Percentiles rank a stretch among this genome's conserved stretches.
Conservation (phyloP, 1,140 invertebrate genomes). For the Melipona quadrifasciata region DNA sequence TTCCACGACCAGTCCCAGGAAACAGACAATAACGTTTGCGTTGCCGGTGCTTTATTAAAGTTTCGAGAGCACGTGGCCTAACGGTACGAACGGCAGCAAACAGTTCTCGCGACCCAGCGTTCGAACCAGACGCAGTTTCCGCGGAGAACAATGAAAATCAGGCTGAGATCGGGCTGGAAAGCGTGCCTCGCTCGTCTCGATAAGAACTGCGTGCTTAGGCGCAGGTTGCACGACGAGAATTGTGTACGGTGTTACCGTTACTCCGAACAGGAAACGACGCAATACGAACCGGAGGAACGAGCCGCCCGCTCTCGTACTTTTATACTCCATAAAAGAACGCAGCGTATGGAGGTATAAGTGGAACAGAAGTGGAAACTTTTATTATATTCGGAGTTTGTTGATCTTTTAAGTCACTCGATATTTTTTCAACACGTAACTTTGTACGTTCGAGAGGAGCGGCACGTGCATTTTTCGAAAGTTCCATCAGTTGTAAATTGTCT, state of each 20-base stretch:
- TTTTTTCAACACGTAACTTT: background rate
- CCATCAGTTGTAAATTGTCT: no score
- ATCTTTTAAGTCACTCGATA: background rate
- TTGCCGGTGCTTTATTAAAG: slow-evolving; percentile 1
- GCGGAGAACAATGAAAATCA: slow-evolving; percentile 55
- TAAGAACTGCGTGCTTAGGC: slow-evolving; percentile 28
- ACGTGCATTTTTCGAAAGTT: no score
- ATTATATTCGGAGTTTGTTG: background rate
- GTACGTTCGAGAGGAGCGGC: no score
- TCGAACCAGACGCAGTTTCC: slow-evolving; percentile 44
- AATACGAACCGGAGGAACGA: slow-evolving; percentile 4
- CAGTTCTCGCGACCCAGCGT: background rate
- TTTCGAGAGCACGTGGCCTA: slow-evolving; percentile 24
- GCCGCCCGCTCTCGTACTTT: background rate
- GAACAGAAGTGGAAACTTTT: background rate
- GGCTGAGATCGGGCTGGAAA: background rate
- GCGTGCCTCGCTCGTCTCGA: slow-evolving; percentile 16
- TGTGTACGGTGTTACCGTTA: slow-evolving; percentile 56
- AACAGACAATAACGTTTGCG: slow-evolving; percentile 13
- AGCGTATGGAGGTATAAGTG: background rate
- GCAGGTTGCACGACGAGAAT: slow-evolving; percentile 18
- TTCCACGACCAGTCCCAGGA: no score
- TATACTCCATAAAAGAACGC: no score
- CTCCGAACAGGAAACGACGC: slow-evolving; percentile 25
- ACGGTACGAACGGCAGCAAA: background rate